A percentile compares a stretch with the other conserved stretches of the same genome.
Conservation (phyloP, 1,140 invertebrate species). For the Palaemon carinicauda region DNA sequence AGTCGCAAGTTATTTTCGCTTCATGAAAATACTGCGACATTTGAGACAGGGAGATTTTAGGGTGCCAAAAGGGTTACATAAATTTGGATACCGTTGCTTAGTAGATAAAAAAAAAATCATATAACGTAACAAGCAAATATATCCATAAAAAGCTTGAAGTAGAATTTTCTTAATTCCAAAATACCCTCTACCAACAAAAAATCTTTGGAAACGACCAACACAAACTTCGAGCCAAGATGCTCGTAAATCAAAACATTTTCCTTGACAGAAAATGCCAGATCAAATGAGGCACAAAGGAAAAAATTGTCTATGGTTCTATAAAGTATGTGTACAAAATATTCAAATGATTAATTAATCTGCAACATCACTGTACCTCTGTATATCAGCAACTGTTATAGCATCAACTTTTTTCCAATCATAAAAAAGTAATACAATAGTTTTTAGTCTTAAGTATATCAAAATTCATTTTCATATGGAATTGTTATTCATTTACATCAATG, state of each 20-base stretch:
- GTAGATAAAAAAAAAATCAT: too few relatives aligned
- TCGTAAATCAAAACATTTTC: conserved; percentile 43
- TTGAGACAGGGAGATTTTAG: neutral
- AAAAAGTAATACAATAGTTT: neutral
- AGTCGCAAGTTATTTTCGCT: too few relatives aligned
- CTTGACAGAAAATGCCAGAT: conserved; percentile 43
- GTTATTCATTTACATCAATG: conserved; percentile 26
- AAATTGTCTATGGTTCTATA: neutral
- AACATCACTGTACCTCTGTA: too few relatives aligned
- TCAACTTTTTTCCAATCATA: neutral
- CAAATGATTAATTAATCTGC: too few relatives aligned
- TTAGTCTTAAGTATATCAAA: neutral
- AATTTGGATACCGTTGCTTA: too few relatives aligned
- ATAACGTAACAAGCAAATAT: too few relatives aligned
- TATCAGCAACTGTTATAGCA: too few relatives aligned
- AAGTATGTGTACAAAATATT: neutral
- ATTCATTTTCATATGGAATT: conserved; percentile 22
- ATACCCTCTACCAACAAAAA: neutral
- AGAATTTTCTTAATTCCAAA: neutral
- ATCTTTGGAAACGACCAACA: neutral
- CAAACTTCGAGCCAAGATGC: neutral
- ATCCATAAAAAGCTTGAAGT: too few relatives aligned
- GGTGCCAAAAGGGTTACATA: neutral
- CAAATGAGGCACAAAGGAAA: neutral
- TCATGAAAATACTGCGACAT: conserved; percentile 35